Percentiles rank a stretch among this genome's conserved stretches.
Evolutionary conservation across 2,113 vertebrate genomes (phyloP).

Genomic region (Ranitomeya imitator): DNA sequence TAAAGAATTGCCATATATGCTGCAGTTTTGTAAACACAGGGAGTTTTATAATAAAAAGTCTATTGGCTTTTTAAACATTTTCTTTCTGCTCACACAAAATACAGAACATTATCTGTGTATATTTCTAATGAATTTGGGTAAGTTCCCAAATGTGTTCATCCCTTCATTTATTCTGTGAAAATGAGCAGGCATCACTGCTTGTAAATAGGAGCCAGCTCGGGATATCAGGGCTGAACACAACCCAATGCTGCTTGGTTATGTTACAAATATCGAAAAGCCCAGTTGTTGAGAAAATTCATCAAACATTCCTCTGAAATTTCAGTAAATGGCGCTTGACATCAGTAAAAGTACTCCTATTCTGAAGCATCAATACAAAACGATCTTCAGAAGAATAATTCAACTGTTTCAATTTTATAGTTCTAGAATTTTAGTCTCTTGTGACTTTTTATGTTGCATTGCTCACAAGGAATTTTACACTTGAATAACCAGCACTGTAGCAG

Average conservation of each 20-base stretch:
- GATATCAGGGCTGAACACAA: conserved; percentile 8
- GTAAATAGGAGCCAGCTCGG: conserved; percentile 55
- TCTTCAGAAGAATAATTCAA: conserved; percentile 67
- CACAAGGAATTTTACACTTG: conserved; percentile 50
- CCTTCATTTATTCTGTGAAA: conserved; percentile 34
- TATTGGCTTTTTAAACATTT: neutral
- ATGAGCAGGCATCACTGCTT: conserved; percentile 58
- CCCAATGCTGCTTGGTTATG: conserved; percentile 38
- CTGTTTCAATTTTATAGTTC: conserved; percentile 65
- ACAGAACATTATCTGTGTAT: conserved; percentile 27
- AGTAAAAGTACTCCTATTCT: conserved; percentile 68
- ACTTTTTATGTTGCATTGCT: conserved; percentile 63
- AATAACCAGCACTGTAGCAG: conserved; percentile 48
- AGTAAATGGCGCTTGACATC: conserved; percentile 69
- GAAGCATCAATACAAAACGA: conserved; percentile 65
- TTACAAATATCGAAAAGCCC: conserved; percentile 61
- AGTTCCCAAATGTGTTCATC: conserved; percentile 39
- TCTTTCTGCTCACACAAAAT: conserved; percentile 1
- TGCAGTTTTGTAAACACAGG: neutral
- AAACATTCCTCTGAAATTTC: conserved; percentile 67
- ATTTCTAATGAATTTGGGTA: conserved; percentile 37
- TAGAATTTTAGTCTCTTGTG: conserved; percentile 64
- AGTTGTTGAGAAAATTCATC: conserved; percentile 66
- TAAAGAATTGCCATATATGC: neutral
- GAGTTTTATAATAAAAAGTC: neutral